phyloP scores from a whole-genome alignment of 1,140 invertebrate species.

The Nymphalis io region DNA sequence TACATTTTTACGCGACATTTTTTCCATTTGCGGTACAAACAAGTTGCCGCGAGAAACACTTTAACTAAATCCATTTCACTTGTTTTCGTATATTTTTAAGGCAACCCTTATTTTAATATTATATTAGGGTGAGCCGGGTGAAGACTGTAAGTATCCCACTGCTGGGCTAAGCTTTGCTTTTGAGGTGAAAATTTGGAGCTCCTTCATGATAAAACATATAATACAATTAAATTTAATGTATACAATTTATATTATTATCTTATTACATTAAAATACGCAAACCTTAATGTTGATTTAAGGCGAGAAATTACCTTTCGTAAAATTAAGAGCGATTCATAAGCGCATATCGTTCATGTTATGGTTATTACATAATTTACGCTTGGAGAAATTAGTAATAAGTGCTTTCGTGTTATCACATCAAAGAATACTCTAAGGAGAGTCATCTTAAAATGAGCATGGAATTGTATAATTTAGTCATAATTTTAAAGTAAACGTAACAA shows the following conservation, averaged over 20 bases:
- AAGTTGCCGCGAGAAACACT: slow-evolving; percentile 8
- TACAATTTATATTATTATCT: background rate
- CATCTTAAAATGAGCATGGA: slow-evolving; percentile 3
- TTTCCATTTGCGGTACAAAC: background rate
- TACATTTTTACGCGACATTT: slow-evolving; percentile 11
- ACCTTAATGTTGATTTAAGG: background rate
- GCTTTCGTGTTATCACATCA: background rate
- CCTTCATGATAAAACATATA: too few species aligned
- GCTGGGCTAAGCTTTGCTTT: too few species aligned
- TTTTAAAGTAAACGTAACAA: slow-evolving; percentile 3
- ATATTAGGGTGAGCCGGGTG: too few species aligned
- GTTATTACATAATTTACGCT: background rate
- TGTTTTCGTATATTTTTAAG: slow-evolving; percentile 10
- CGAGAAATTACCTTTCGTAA: background rate
- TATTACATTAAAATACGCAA: background rate
- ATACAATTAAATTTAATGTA: too few species aligned
- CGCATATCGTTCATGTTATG: slow-evolving; percentile 1
- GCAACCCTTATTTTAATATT: slow-evolving; percentile 2
- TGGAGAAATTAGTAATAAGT: slow-evolving; percentile 1
- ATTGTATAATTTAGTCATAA: slow-evolving; percentile 11
- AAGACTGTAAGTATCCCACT: too few species aligned
- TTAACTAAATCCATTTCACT: slow-evolving; percentile 2
- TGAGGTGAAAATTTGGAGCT: too few species aligned
- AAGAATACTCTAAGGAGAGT: background rate
- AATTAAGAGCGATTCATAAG: background rate